Evolutionary conservation across 2,888 invertebrate genomes (phyloP).

Genomic region (Tipula helvola): DNA sequence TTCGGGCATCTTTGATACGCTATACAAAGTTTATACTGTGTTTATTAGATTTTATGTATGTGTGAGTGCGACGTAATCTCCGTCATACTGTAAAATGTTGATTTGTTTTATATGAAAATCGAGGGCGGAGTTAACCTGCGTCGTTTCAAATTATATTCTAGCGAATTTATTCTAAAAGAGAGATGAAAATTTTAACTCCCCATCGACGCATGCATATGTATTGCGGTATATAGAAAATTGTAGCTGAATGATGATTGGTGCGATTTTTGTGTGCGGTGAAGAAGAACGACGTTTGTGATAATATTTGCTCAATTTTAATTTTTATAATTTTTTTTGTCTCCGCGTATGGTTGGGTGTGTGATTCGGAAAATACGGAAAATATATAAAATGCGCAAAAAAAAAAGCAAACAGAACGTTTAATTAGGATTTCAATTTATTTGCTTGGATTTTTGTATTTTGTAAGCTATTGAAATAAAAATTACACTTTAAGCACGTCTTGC

Average conservation of each 20-base stretch:
- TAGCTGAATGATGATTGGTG: not conserved
- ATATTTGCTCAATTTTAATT: not conserved
- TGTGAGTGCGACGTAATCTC: not conserved
- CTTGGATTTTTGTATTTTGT: not conserved
- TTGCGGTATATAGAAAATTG: not conserved
- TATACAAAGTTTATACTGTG: not conserved
- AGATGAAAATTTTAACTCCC: not conserved
- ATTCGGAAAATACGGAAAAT: not conserved
- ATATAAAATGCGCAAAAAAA: not conserved
- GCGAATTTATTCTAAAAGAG: not conserved
- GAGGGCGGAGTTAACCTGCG: not conserved
- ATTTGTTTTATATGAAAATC: not conserved
- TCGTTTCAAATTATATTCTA: not conserved
- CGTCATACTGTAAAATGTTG: not conserved
- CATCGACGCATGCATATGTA: not conserved
- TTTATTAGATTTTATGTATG: not conserved
- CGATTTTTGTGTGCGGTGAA: not conserved
- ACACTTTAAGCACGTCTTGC: no score
- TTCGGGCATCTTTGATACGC: not conserved
- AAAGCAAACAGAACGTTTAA: not conserved
- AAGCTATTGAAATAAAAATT: no score
- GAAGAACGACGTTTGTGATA: not conserved
- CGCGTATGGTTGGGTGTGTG: not conserved
- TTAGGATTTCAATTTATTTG: constrained; percentile 4
- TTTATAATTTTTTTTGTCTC: not conserved